Conservation (phyloP, 2,113 vertebrate species). For the Pseudonaja textilis region DNA sequence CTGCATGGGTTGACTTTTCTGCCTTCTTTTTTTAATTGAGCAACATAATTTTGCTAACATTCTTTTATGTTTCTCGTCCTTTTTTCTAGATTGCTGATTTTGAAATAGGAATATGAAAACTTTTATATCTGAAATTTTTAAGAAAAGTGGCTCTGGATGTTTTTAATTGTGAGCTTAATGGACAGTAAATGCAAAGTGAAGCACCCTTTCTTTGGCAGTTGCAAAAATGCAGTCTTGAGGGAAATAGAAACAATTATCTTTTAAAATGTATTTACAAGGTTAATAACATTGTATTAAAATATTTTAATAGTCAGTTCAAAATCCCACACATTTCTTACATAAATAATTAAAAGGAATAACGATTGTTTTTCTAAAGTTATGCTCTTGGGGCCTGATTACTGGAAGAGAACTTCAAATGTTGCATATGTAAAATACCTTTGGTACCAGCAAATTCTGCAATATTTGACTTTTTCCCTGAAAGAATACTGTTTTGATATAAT, state of each 20-base stretch:
- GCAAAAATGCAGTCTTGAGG: background rate
- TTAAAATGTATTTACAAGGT: background rate
- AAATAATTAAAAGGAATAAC: background rate
- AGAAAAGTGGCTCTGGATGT: background rate
- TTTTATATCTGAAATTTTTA: background rate
- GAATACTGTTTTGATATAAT: background rate
- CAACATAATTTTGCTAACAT: background rate
- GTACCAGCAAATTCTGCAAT: background rate
- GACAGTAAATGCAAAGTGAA: background rate
- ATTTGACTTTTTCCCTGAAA: background rate
- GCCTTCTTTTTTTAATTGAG: background rate
- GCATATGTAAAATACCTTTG: background rate
- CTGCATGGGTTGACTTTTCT: background rate
- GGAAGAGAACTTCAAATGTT: background rate
- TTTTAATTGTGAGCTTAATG: background rate
- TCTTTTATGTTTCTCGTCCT: background rate
- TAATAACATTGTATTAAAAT: background rate
- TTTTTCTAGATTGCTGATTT: background rate
- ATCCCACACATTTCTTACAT: background rate
- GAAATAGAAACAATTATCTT: background rate
- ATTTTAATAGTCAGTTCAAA: background rate
- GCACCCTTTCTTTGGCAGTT: background rate
- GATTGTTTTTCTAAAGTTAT: background rate
- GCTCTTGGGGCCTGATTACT: background rate
- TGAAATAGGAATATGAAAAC: background rate